Evolutionary conservation across 92 coral and sea anemone genomes (phyloP).

Genomic region (Chrysogorgia sp.): DNA sequence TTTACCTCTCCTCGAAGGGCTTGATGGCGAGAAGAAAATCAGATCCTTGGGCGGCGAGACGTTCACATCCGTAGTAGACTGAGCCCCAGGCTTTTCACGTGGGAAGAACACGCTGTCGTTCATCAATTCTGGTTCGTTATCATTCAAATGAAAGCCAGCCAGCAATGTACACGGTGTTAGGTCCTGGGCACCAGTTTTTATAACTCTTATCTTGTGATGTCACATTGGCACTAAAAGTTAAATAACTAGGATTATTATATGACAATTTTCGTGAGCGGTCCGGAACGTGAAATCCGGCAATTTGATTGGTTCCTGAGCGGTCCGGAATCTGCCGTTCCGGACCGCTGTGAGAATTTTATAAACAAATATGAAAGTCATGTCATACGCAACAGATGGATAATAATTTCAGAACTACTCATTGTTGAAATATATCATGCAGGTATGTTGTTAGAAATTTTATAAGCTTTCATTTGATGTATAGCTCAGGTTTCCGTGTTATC

Average conservation of each 20-base stretch:
- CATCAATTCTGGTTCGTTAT: neutral
- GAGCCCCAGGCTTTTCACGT: neutral
- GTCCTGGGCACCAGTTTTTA: neutral
- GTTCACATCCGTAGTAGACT: neutral
- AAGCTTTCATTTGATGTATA: no score
- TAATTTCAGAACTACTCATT: no score
- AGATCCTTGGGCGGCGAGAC: neutral
- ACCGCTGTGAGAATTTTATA: no score
- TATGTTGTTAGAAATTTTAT: no score
- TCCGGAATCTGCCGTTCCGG: no score
- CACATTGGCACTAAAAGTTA: neutral
- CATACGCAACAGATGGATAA: no score
- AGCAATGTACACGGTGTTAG: neutral
- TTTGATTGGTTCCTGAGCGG: no score
- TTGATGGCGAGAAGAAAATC: neutral
- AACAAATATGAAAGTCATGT: no score
- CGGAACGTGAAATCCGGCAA: no score
- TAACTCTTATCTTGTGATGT: neutral
- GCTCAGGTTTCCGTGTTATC: no score
- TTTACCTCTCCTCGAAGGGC: neutral
- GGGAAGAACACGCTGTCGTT: slow-evolving; percentile 2
- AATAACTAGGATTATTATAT: neutral
- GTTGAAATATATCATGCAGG: no score
- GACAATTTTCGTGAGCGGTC: no score
- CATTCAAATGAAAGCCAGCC: neutral